Base-by-base conservation (phyloP, 2,888 invertebrate species). In the Nymphalis polychloros region DNA sequence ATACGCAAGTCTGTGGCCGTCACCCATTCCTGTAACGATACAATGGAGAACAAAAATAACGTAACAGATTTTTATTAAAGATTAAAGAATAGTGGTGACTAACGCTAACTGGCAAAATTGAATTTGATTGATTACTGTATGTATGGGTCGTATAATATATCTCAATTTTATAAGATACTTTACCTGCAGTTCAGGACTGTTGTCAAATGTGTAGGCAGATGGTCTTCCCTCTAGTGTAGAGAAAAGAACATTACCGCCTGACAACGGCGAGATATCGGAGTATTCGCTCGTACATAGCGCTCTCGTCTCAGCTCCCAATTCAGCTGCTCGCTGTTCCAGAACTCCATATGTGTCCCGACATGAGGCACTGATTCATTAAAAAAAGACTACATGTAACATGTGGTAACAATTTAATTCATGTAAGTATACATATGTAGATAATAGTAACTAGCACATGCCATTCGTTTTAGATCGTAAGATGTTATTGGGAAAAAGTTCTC, bases 251-350 rank as follows among this genome's bases (percentile, higher is more conserved):
- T 97, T 98, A 20, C 98, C 99, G 19, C 97, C 98, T 3, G 97
- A 96, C 70, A 99, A 90, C 0, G 99, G 99, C 0, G 98, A 98
- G 76, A 99, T 98, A 82, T 99, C 99, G 6, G 98, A 98, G 90
- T 97, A 99, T 83, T 99, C 99, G 72, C 98, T 97, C n/a, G 97
- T 98, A 84, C 99, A 99, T n/a, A 99, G 94, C 0, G 99, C 98
- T 70, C 97, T 94, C 0, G 98, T 97, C 86, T 99, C 99, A 41
- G 96, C 96, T 0, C 96, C 96, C 5, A 95, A 93, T 64, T 96
- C 95, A 0, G 95, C 94, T 41, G 95, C 94, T 59, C 95, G 94
- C 41, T 94, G 94, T 76, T 98, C 98, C 2, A 96, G 96, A 59
- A 98, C 89, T 0, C 95, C 95, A 84, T 98, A 99, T 0, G 97